Evolutionary conservation across 2,113 vertebrate species (phyloP).

Genomic region (Catharus fuscescens): DNA sequence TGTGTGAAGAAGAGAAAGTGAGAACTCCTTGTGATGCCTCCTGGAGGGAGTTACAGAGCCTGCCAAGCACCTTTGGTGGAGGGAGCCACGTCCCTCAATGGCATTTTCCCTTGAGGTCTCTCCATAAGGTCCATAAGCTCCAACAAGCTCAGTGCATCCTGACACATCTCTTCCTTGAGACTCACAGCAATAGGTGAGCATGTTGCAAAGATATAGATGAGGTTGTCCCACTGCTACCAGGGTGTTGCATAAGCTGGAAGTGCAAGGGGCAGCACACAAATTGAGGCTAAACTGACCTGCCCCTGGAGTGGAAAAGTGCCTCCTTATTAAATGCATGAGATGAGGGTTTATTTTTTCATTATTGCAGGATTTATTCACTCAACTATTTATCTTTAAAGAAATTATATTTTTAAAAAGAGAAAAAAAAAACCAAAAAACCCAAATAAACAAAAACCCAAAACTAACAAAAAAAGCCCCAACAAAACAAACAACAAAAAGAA

Average conservation of each 20-base stretch:
- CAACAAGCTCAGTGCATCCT: background rate
- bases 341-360: background rate
- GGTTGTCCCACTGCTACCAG: rapidly evolving
- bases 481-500: background rate
- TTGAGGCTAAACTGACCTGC: background rate
- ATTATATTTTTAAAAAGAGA: no score
- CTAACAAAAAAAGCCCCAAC: background rate
- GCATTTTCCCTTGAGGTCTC: background rate
- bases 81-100: rapidly evolving
- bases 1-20: constrained; percentile 39
- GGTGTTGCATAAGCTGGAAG: background rate
- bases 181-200: background rate
- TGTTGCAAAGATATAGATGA: background rate
- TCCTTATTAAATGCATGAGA: background rate
- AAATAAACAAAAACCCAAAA: background rate
- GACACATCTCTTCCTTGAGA: rapidly evolving
- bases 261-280: background rate
- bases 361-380: background rate
- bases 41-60: rapidly evolving
- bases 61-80: background rate
- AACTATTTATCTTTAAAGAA: background rate
- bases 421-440: no score
- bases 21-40: background rate
- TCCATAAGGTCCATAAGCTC: background rate
- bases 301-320: background rate